Evolutionary conservation across 2,113 vertebrate species (phyloP), one percentile per base, ranked within the genome.

Genomic region (Tupaia chinensis): DNA sequence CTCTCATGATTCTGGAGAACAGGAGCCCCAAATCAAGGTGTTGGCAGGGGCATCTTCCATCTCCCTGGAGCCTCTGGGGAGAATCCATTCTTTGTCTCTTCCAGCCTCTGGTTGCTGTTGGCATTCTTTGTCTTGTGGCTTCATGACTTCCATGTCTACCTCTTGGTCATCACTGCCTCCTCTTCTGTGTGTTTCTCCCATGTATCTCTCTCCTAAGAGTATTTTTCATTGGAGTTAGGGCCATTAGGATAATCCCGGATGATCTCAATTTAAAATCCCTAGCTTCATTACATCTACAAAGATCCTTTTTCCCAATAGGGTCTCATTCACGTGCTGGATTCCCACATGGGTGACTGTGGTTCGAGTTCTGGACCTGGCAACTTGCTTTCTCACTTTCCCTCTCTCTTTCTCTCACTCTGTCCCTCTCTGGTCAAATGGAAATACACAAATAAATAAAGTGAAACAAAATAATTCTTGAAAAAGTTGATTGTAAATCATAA

Each of bases 231-330:
- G 76, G 56, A 19, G 70, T 65, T 87, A 83, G 77, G 66, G 25
- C 14, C 29, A 29, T 56, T 10, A 8, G 63, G 19, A 58, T 81
- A 65, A 73, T 61, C 77, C 16, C 72, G 89, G 72, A 34, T 88
- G 53, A 63, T 32, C 69, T 90, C n/a, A 83, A 65, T 25, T 93
- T 65, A 88, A 80, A 60, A 60, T 34, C 60, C 60, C 79, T 94
- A 87, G 82, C 13, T 85, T 95, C 14, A 60, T 68, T 65, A 25
- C 58, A 77, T 77, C 77, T 77, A 17, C 25, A 66, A 65, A 89
- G 66, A 86, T 5, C 16, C 17, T 68, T 65, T 91, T 80, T 63
- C 70, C 84, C 63, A 68, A 68, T 70, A 79, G 56, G 54, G 16
- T 81, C 19, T 11, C 5, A 23, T 29, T 89, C 29, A 66, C 32